phyloP scores from a whole-genome alignment of 2,113 vertebrate species.

The Delphinapterus leucas region DNA sequence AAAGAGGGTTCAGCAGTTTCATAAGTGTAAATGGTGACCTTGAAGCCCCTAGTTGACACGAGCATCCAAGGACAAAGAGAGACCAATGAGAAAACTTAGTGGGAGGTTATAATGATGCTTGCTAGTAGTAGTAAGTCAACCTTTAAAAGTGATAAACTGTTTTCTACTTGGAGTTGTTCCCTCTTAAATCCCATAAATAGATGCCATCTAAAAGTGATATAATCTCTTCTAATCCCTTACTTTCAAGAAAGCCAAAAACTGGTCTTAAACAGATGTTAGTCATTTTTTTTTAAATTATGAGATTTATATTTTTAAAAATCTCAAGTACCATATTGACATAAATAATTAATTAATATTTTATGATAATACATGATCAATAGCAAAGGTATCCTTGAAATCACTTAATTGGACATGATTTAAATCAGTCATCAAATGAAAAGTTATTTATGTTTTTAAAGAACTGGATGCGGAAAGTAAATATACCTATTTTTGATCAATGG shows the following conservation, averaged over 20 bases:
- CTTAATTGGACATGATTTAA: slow-evolving; percentile 16
- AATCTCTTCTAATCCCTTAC: not conserved
- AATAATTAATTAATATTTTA: slow-evolving; percentile 5
- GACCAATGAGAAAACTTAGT: not conserved
- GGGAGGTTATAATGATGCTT: not conserved
- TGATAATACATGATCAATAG: not conserved
- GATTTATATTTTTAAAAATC: not conserved
- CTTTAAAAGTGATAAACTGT: not conserved
- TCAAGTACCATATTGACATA: not conserved
- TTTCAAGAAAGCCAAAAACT: not conserved
- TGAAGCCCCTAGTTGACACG: not conserved
- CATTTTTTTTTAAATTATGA: not conserved
- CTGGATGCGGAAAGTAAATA: not conserved
- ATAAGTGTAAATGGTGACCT: not conserved
- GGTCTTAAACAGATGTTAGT: not conserved
- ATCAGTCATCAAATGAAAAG: not conserved
- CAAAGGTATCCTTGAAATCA: not conserved
- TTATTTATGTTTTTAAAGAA: not conserved
- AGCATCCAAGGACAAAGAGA: not conserved
- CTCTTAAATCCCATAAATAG: not conserved
- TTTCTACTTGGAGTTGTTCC: not conserved
- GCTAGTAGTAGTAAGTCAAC: not conserved
- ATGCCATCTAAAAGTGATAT: not conserved
- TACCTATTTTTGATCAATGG: slow-evolving; percentile 1
- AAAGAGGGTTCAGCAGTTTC: not conserved